These are phyloP conservation scores for Phylloscopus trochilus DNA, from an alignment of 2,113 vertebrate genomes.

Conservation along the genomic window DNA sequence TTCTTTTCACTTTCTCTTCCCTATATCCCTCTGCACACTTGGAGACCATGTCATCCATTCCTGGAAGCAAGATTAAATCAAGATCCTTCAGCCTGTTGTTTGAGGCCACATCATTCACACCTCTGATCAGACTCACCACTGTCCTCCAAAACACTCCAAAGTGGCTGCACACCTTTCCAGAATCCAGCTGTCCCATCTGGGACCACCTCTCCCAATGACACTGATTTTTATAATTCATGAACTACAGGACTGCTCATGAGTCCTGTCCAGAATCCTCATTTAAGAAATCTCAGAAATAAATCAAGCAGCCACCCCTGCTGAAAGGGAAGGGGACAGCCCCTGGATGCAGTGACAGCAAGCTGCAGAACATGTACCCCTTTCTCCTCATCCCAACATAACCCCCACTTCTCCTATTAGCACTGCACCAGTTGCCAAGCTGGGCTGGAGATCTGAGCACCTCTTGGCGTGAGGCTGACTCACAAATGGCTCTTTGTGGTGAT, in stretches of 20 bases:
- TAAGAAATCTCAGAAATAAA: neutral
- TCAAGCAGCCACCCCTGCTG: neutral
- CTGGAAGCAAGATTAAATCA: neutral
- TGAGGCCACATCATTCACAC: neutral
- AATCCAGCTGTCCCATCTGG: neutral
- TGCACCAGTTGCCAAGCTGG: neutral
- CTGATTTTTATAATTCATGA: neutral
- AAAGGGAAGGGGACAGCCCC: neutral
- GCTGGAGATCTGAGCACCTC: neutral
- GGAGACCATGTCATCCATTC: neutral
- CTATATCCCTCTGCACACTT: neutral
- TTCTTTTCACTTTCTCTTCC: slow-evolving; percentile 21
- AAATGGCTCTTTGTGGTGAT: neutral
- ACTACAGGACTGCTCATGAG: neutral
- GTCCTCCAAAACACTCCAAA: neutral
- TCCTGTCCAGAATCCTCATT: neutral
- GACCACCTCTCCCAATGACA: neutral
- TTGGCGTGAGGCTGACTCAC: neutral
- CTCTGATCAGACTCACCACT: neutral
- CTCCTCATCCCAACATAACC: neutral
- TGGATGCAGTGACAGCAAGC: neutral
- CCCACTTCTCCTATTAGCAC: neutral
- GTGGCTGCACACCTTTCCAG: neutral
- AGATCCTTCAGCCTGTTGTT: neutral
- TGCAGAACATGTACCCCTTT: neutral